Base-by-base conservation (phyloP, 2,888 invertebrate genomes). In the Drosophila antonietae region DNA sequence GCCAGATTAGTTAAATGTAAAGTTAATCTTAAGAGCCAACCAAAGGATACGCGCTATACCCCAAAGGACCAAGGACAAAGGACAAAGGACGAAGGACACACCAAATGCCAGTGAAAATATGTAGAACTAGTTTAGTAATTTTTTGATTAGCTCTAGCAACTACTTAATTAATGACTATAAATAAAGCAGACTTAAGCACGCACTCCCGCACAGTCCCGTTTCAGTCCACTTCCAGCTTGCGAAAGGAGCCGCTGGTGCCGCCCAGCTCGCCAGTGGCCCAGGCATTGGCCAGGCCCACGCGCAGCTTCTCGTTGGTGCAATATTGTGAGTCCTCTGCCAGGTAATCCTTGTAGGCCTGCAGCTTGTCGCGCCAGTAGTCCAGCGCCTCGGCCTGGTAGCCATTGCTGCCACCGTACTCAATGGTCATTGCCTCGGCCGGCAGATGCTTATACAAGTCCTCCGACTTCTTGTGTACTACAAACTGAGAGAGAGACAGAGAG, bases 361-460 rank as follows among this genome's bases (percentile, higher is more conserved):
- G 69, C 20, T 77, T 77, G 12, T 73, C 28, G 1, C 80, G 81
- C 90, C 89, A 90, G 8, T 79, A 72, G 7, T 84, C 84, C n/a
- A 91, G 56, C 5, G 91, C 87, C 65, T 91, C 91, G 2, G 80
- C 77, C 28, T 87, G 82, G 46, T 90, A 86, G 49, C 91, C 91
- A 64, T 90, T 90, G 58, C 72, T 83, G 35, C 90, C 90, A 7
- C 91, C 91, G 56, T 91, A 91, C 67, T 91, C 91, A 12, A 87
- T 80, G 44, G 82, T 83, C 83, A 91, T 81, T 8, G 78, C 84
- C 37, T 91, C 91, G 1, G 83, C 68, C 9, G 90, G 87, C 31
- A 91, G 62, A 52, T 89, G 84, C 1, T 87, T 82, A 28, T 82
- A 91, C 66, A 91, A 63, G 64, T 91, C 90, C 73, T 91, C 90